Evolutionary conservation across 1,140 invertebrate species (phyloP), one percentile per base, ranked within the genome.

Genomic region (Saccostrea echinata): DNA sequence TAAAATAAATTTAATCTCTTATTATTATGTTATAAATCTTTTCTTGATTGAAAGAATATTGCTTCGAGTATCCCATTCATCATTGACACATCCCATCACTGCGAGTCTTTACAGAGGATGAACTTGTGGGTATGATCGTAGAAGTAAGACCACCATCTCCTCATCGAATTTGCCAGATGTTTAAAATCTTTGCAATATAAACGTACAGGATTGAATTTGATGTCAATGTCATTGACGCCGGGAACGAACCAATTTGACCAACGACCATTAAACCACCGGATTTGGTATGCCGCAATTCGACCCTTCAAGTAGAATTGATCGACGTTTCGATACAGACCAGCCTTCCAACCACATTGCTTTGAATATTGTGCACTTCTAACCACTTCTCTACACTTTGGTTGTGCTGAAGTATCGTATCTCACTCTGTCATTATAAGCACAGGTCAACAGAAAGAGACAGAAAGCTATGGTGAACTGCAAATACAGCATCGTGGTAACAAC

Each of bases 171-270:
- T 84, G 27, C 2, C 43, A 8, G 6, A 8, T 43, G 43, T 43
- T 43, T 9, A 43, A 43, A 64, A 3, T 43, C 64, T 3, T 27
- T 8, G 64, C 89, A 90, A 24, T 18, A 13, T 16, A 6, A 13
- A 12, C 18, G 11, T 21, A 13, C 6, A 33, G 68, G 43, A 57
- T 90, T 90, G 55, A 84, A 84, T 52, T 90, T 88, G 21, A 27
- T 24, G 80, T 88, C 89, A 21, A 88, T 52, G 80, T 90, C 89
- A 52, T 90, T 90, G 27, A 68, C 21, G 2, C 86, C 89, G 18
- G 89, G 89, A 43, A 90, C 71, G 53, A 57, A 90, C 89, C 89
- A 88, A 21, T 80, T 27, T 8, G 85, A 86, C 88, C 88, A 89
- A 8, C 16, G 30, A 11, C 82, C 61, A 55, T 33, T 84, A 52